Evolutionary conservation across 2,113 vertebrate species (phyloP).

Genomic region (Tupaia chinensis): DNA sequence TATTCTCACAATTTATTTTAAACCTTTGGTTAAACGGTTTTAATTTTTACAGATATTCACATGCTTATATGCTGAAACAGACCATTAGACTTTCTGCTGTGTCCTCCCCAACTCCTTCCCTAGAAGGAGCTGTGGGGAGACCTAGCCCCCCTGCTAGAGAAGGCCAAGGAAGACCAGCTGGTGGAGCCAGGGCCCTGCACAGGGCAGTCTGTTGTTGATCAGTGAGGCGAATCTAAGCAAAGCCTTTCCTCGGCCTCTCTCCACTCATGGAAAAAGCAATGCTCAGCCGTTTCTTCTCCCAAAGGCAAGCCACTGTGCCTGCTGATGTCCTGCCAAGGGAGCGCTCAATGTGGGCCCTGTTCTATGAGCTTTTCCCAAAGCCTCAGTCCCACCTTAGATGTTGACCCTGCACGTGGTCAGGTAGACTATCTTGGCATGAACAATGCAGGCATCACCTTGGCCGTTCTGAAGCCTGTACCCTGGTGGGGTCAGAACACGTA

Average conservation of each 20-base stretch:
- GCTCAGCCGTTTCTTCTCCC: conserved; percentile 8
- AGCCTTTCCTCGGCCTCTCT: neutral
- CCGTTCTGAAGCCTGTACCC: neutral
- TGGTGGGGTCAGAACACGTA: neutral
- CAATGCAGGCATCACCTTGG: neutral
- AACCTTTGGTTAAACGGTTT: neutral
- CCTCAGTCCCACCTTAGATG: neutral
- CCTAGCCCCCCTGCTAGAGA: neutral
- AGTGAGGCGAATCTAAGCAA: neutral
- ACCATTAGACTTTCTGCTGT: too few relatives aligned
- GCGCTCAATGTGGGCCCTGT: neutral
- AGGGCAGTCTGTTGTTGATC: neutral
- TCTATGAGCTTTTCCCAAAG: neutral
- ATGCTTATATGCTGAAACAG: neutral
- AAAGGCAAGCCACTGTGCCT: neutral
- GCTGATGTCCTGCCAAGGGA: neutral
- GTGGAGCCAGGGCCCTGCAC: neutral
- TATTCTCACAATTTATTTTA: neutral
- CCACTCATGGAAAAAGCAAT: neutral
- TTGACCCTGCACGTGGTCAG: accelerated
- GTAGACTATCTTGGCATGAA: neutral
- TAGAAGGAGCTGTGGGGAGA: neutral
- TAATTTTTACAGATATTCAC: neutral
- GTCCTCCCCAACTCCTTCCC: neutral
- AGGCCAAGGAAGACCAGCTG: neutral